Conservation (phyloP, 2,797 vertebrate species). For the Psittacula derbiana region DNA sequence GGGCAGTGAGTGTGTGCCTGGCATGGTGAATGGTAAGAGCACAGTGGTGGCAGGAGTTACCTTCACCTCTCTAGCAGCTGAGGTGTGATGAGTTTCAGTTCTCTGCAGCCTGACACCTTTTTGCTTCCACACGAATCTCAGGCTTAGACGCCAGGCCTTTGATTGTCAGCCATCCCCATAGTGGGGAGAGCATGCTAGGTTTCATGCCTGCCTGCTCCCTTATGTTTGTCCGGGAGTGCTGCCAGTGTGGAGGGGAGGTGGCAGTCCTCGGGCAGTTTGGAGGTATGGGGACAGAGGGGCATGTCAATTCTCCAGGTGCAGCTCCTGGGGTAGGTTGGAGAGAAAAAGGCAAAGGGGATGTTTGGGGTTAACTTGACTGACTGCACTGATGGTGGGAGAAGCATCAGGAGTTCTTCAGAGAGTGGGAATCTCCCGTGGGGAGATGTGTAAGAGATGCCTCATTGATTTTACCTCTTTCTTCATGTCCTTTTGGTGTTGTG, state of each 20-base stretch:
- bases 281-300: neutral
- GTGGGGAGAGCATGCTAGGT: neutral
- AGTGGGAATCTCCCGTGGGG: neutral
- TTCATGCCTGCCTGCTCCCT: neutral
- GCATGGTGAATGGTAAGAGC: conserved; percentile 74
- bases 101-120: neutral
- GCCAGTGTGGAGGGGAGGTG: neutral
- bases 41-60: neutral
- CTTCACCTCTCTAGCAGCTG: rapidly evolving
- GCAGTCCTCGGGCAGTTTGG: neutral
- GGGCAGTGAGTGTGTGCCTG: conserved; percentile 33
- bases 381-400: neutral
- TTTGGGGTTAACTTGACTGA: neutral
- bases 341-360: neutral
- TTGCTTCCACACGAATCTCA: neutral
- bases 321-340: neutral
- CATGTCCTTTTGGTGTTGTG: conserved; percentile 2
- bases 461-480: conserved; percentile 14
- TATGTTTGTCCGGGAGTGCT: neutral
- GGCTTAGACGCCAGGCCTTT: neutral
- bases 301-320: neutral
- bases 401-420: neutral
- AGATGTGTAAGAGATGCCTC: neutral
- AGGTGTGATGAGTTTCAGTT: neutral
- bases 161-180: neutral